These are phyloP conservation scores for Bradypodion ventrale DNA, from an alignment of 2,797 vertebrate species.

Conservation along the genomic window DNA sequence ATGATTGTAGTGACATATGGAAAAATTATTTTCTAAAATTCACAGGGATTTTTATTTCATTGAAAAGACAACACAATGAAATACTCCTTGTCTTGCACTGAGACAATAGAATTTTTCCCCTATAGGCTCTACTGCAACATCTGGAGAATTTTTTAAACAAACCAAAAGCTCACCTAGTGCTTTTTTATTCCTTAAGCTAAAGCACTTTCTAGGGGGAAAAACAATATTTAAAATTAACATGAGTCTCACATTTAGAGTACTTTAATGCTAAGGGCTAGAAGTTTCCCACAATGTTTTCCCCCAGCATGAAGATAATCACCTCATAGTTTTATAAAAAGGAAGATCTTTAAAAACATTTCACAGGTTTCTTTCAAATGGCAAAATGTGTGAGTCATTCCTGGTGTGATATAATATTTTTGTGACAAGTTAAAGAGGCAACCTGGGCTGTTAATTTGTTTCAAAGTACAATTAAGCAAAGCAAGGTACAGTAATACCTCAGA, in stretches of 20 bases:
- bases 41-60: neutral
- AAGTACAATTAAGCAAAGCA: neutral
- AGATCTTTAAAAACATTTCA: slow-evolving; percentile 25
- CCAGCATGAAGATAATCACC: neutral
- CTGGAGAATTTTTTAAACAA: neutral
- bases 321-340: slow-evolving; percentile 13
- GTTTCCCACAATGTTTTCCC: slow-evolving; percentile 8
- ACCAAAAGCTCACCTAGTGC: neutral
- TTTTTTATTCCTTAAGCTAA: neutral
- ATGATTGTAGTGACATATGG: neutral
- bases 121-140: neutral
- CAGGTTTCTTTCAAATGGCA: slow-evolving; percentile 16
- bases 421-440: slow-evolving; percentile 7
- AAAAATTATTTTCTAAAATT: neutral
- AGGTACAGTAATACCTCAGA: too few relatives aligned
- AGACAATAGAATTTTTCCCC: neutral
- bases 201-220: neutral
- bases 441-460: neutral
- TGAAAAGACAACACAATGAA: neutral
- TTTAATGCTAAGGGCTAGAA: slow-evolving; percentile 17
- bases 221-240: slow-evolving; percentile 17
- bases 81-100: neutral
- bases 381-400: neutral
- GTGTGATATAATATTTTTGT: neutral
- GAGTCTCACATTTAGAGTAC: neutral